Evolutionary conservation across 2,797 vertebrate genomes (phyloP), one percentile per base, ranked within the genome.

Genomic region (Peromyscus eremicus): DNA sequence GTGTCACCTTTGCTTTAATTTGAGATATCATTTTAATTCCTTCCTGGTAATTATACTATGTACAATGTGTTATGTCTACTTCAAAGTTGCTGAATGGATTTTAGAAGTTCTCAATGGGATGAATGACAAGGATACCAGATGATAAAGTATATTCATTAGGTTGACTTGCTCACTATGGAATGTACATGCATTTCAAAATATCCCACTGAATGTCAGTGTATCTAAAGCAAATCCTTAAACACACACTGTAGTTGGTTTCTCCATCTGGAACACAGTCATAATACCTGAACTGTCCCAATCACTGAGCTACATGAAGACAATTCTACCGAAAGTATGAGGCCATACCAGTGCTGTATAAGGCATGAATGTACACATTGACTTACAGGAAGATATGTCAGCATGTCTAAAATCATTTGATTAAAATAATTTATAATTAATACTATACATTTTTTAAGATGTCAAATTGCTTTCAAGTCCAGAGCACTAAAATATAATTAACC

Each of bases 401-500:
- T 29, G 25, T 82, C 91, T 83, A 86, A 97, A 81, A 16, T n/a
- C 91, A 95, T 94, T 94, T 91, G 82, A 96, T 96, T 96, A 97
- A 97, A 93, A 95, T 94, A 95, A 94, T 85, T 89, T 94, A 14
- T 81, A 92, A 97, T 85, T 97, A 91, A 92, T 92, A 92, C 62
- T 55, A 84, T 34, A 95, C 55, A 91, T 91, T 97, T 97, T 97
- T 97, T 93, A 97, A 96, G 91, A 93, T 62, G 66, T 34, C 90
- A 85, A 96, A 95, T 97, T 97, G 89, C 89, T 97, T 96, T 96
- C 92, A 91, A 95, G 85, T 97, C 83, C 94, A 96, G 25, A 95
- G 76, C 94, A 94, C 92, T 97, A 93, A 97, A 97, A 95, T 92
- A 94, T 95, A 96, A 97, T 98, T 95, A 97, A 71, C 37, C 86